These are phyloP conservation scores for Isichthys henryi DNA, from an alignment of 2,113 vertebrate genomes.

Conservation along the genomic window DNA sequence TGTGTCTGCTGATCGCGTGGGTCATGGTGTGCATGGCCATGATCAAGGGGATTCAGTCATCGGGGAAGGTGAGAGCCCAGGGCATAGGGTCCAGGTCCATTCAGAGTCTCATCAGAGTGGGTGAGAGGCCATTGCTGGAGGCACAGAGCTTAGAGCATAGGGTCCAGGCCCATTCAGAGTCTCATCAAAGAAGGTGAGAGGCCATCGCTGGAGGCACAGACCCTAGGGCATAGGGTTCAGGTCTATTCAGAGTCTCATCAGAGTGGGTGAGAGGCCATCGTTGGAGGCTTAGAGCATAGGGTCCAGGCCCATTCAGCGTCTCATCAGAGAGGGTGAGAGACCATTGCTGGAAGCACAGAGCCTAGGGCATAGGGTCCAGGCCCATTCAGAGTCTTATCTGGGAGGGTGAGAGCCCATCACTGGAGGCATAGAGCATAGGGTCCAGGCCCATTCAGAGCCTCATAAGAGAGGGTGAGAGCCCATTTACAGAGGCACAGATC, in stretches of 20 bases:
- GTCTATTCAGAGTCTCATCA: slow-evolving; percentile 56
- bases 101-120: slow-evolving; percentile 75
- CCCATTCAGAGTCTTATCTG: slow-evolving; percentile 62
- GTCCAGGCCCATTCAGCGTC: too few relatives aligned
- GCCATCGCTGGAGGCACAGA: background rate
- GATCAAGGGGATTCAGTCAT: slow-evolving; percentile 98
- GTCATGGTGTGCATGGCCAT: slow-evolving; percentile 89
- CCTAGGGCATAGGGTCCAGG: background rate
- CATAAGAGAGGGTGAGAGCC: slow-evolving; percentile 80
- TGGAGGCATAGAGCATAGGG: background rate
- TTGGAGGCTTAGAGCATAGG: background rate
- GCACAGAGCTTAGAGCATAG: background rate
- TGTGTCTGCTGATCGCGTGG: slow-evolving; percentile 86
- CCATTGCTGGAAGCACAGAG: background rate
- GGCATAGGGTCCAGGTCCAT: background rate
- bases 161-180: background rate
- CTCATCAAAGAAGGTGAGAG: slow-evolving; percentile 86
- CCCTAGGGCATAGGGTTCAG: background rate
- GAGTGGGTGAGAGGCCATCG: slow-evolving; percentile 74
- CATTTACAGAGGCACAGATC: background rate
- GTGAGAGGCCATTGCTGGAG: slow-evolving; percentile 48
- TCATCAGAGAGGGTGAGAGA: slow-evolving; percentile 80
- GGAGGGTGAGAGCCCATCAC: slow-evolving; percentile 70
- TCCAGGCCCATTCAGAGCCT: too few relatives aligned
- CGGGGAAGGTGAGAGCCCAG: slow-evolving; percentile 77